phyloP scores from a whole-genome alignment of 30 jellyfish, hydroid and myxozoan species.

The Turritopsis dohrnii region DNA sequence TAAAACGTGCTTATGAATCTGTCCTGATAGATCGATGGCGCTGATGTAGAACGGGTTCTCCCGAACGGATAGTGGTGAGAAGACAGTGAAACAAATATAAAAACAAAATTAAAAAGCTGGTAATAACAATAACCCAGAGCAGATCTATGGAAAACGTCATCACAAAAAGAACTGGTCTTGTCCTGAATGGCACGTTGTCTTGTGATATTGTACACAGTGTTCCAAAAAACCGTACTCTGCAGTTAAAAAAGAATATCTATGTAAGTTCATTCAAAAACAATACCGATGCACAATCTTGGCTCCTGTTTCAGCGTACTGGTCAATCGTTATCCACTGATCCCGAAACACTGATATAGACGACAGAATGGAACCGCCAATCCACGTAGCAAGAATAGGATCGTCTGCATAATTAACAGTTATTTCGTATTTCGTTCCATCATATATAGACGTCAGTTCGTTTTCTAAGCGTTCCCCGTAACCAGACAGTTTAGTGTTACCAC shows the following conservation, averaged over 20 bases:
- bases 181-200: no score
- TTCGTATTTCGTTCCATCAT: slow-evolving; percentile 28
- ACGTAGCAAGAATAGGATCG: slow-evolving; percentile 78
- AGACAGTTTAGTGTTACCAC: slow-evolving; percentile 67
- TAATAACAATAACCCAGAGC: not conserved
- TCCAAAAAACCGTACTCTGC: not conserved
- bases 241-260: not conserved
- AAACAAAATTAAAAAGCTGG: not conserved
- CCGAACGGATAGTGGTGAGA: no score
- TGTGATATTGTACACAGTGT: not conserved
- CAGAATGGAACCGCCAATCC: slow-evolving; percentile 95
- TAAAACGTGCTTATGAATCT: no score
- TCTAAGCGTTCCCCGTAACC: slow-evolving; percentile 73
- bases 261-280: slow-evolving; percentile 43
- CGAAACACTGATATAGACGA: slow-evolving; percentile 75
- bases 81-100: not conserved
- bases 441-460: slow-evolving; percentile 36
- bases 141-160: not conserved
- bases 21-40: no score
- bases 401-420: slow-evolving; percentile 39
- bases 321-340: slow-evolving; percentile 76
- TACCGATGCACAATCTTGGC: slow-evolving; percentile 58
- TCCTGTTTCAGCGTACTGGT: slow-evolving; percentile 86
- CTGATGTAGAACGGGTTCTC: no score
- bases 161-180: no score